Evolutionary conservation across 2,797 vertebrate species (phyloP), one percentile per base, ranked within the genome.

Genomic region (Otolemur crassicaudatus): DNA sequence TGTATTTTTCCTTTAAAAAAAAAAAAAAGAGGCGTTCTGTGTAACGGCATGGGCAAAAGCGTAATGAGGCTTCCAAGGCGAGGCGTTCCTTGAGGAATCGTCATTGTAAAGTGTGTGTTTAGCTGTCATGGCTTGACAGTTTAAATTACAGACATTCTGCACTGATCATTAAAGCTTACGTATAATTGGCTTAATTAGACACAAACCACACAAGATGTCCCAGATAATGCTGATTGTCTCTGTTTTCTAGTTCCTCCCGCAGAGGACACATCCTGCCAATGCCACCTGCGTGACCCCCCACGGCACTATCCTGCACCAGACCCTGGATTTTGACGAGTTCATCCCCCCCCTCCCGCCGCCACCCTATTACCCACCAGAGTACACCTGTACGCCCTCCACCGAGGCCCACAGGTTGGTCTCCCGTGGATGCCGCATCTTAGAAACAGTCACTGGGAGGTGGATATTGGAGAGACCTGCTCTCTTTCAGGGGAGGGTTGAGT

Each of bases 341-440:
- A 99, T 99, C 70, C 99, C 99, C 16, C 99, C 99, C 2, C 99
- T 99, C 34, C 99, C 99, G 0, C 99, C 99, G 12, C 99, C 99
- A 0, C 99, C 99, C 7, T 99, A 99, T 97, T 99, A 99, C 98
- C 99, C 99, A 0, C 99, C 99, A 0, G 99, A 99, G 90, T 99
- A 99, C 94, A 99, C 99, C 98, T 99, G 99, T 97, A 99, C 99
- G 0, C 99, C 99, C 8, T 98, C 99, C 10, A 97, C 99, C 60
- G 99, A 99, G 80, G 98, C 99, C 27, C 99, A 99, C 98, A 99
- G 99, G 99, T 99, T 97, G 97, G 79, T 90, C 16, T 23, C n/a
- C 89, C 23, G 20, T 17, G 7, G 31, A 61, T 25, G 65, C 49
- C 43, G 77, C 46, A 56, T 12, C 12, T 6, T 8, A 76, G 65